Evolutionary conservation across 2,113 vertebrate genomes (phyloP).

Genomic region (Neopipo cinnamomea): DNA sequence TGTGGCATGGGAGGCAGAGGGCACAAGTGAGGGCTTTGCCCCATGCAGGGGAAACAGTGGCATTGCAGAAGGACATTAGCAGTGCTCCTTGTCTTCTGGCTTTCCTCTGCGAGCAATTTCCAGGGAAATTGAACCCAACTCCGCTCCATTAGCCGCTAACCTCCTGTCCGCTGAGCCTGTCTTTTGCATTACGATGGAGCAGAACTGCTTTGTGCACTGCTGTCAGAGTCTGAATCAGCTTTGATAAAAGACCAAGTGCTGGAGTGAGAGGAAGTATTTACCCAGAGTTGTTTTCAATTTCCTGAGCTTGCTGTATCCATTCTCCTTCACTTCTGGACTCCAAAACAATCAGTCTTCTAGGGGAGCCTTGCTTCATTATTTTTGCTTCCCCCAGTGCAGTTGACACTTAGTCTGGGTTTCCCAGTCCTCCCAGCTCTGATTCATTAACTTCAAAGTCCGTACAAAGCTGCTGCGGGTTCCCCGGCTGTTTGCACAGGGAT

Average conservation of each 20-base stretch:
- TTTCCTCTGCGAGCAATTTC: neutral
- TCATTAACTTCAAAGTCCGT: neutral
- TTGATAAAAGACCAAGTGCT: constrained; percentile 40
- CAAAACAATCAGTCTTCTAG: neutral
- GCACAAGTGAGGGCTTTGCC: neutral
- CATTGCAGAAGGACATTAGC: neutral
- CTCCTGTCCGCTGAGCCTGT: neutral
- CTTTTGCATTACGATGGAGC: constrained; percentile 25
- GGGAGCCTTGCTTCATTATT: neutral
- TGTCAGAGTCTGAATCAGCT: neutral
- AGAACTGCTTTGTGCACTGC: neutral
- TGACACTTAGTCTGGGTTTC: constrained; percentile 20
- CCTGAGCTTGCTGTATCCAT: constrained; percentile 37
- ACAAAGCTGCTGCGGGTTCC: neutral
- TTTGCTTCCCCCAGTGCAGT: neutral
- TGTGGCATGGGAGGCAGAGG: neutral
- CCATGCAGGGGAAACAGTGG: neutral
- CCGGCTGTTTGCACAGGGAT: neutral
- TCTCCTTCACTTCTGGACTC: neutral
- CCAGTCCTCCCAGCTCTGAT: neutral
- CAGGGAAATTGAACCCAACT: constrained; percentile 17
- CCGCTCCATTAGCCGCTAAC: neutral
- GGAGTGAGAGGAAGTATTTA: constrained; percentile 42
- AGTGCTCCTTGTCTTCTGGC: neutral
- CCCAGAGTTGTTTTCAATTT: constrained; percentile 58